Conservation (phyloP, 1,140 invertebrate species). For the Octopus bimaculoides region DNA sequence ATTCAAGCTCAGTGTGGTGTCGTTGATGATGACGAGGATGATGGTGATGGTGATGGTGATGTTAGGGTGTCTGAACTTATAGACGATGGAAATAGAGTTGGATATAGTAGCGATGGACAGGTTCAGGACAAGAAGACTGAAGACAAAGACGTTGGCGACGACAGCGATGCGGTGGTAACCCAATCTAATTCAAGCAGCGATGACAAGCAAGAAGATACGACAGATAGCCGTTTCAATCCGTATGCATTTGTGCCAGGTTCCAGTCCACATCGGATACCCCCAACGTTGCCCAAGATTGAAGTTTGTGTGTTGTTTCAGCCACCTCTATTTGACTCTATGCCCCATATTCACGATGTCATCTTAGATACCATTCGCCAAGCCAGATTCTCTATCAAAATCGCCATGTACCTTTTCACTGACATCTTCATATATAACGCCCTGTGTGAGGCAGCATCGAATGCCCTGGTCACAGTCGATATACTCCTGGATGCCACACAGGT, state of each 20-base stretch:
- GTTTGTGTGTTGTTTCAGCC: not conserved
- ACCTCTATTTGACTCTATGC: not conserved
- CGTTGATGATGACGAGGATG: not conserved
- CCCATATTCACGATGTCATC: not conserved
- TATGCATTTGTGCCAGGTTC: not conserved
- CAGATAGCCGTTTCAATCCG: not conserved
- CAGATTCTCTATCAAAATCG: not conserved
- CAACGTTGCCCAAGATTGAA: not conserved
- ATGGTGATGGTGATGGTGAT: not conserved
- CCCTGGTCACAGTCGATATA: not conserved
- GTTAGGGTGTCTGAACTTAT: not conserved
- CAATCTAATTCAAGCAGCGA: not conserved
- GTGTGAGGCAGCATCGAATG: not conserved
- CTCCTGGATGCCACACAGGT: not conserved
- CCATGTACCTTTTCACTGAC: not conserved
- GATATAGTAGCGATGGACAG: not conserved
- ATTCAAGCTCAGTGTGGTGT: not conserved
- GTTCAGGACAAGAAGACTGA: not conserved
- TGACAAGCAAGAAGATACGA: not conserved
- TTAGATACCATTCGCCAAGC: not conserved
- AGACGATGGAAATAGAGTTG: not conserved
- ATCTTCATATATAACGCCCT: constrained; percentile 2
- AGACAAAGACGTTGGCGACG: not conserved
- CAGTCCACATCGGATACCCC: not conserved
- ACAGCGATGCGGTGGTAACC: too few species aligned